Percentiles rank a stretch among this genome's conserved stretches.
Evolutionary conservation across 1,140 invertebrate species (phyloP).

Genomic region (Epicauta chinensis): DNA sequence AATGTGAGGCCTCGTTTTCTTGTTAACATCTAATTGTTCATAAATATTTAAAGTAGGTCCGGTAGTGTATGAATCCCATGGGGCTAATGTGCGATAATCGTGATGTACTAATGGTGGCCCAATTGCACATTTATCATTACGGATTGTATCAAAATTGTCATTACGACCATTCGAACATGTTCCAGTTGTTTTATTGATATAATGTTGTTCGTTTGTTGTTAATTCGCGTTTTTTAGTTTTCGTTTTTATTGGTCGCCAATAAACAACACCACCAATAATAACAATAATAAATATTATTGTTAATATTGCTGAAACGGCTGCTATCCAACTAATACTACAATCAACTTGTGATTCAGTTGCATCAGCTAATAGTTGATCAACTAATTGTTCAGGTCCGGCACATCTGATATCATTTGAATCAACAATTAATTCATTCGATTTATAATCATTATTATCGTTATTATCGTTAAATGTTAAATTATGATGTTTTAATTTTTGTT

Average conservation of each 20-base stretch:
- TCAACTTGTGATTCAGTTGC: constrained; percentile 53
- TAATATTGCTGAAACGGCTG: constrained; percentile 48
- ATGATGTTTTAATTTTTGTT: constrained; percentile 40
- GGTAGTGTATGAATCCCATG: constrained; percentile 51
- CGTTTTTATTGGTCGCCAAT: constrained; percentile 50
- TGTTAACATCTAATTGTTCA: constrained; percentile 52
- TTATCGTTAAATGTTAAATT: constrained; percentile 32
- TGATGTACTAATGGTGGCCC: constrained; percentile 48
- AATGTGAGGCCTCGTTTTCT: constrained; percentile 54
- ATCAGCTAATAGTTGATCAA: constrained; percentile 45
- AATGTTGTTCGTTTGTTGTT: constrained; percentile 39
- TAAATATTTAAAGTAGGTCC: constrained; percentile 50
- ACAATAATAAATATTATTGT: constrained; percentile 51
- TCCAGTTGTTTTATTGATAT: constrained; percentile 38
- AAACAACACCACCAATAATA: constrained; percentile 49
- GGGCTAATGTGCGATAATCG: constrained; percentile 51
- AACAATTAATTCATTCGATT: constrained; percentile 27
- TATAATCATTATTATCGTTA: constrained; percentile 39
- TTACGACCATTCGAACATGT: constrained; percentile 24
- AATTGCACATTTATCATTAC: constrained; percentile 52
- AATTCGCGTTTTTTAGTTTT: constrained; percentile 45
- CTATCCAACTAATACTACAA: constrained; percentile 55
- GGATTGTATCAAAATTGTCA: constrained; percentile 23
- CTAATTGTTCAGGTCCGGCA: constrained; percentile 48
- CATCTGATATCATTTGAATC: constrained; percentile 49